Conservation (phyloP, 1,140 invertebrate species). For the Aphidius ervi region DNA sequence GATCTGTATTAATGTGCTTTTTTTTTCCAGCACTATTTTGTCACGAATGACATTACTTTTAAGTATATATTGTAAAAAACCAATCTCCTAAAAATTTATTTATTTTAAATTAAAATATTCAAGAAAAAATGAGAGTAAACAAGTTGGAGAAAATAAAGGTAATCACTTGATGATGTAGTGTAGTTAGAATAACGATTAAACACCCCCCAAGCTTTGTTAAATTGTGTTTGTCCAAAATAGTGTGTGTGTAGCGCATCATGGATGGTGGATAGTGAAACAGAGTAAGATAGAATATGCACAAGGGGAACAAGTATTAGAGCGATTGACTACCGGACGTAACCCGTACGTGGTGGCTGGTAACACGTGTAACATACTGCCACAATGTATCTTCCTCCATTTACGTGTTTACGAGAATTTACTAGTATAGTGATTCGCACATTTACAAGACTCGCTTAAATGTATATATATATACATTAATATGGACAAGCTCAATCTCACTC, state of each 20-base stretch:
- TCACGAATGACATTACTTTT: too few relatives aligned
- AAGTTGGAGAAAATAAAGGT: slow-evolving; percentile 27
- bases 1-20: too few relatives aligned
- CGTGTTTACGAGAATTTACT: slow-evolving; percentile 41
- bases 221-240: not conserved
- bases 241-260: slow-evolving; percentile 13
- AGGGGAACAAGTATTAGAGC: slow-evolving; percentile 47
- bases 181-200: slow-evolving; percentile 18
- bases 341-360: slow-evolving; percentile 51
- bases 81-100: too few relatives aligned
- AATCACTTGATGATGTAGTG: slow-evolving; percentile 51
- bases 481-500: slow-evolving; percentile 12
- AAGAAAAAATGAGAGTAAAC: too few relatives aligned
- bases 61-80: too few relatives aligned
- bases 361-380: slow-evolving; percentile 51
- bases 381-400: slow-evolving; percentile 44
- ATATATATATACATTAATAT: too few relatives aligned
- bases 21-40: too few relatives aligned
- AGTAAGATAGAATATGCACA: slow-evolving; percentile 13
- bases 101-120: too few relatives aligned
- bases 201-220: not conserved
- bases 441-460: slow-evolving; percentile 20
- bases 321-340: slow-evolving; percentile 52
- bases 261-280: not conserved
- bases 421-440: slow-evolving; percentile 31